Evolutionary conservation across 1,140 invertebrate species (phyloP), one percentile per base, ranked within the genome.

Genomic region (Arion vulgaris): DNA sequence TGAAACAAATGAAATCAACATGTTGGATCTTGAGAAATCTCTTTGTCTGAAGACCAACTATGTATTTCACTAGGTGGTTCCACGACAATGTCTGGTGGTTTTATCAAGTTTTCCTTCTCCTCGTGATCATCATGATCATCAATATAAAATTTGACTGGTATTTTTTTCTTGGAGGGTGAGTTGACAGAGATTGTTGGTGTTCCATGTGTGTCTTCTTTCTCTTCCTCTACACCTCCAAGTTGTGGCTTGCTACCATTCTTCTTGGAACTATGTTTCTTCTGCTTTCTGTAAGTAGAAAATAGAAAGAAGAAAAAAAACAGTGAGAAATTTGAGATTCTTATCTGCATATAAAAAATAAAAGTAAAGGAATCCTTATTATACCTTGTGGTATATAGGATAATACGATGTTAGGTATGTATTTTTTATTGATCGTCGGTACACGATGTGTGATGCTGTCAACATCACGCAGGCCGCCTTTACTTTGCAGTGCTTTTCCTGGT

Each of bases 71-170:
- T 89, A 38, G 88, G 88, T 0, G 88, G 88, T 41, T 89, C 88
- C 4, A 89, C 86, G 23, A 89, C 86, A 76, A 89, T 89, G 57
- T 87, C 83, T 17, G 87, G 86, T 23, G 85, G 74, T 41, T 85
- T 87, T 34, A 89, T 84, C 15, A 89, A 81, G 17, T 84, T 84
- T 49, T 89, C 88, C 36, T 86, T 89, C 76, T 88, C 88, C 26
- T 81, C 82, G 36, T 86, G 83, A 28, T 85, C 84, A 15, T 85
- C 84, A 66, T 86, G 83, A 9, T 89, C 88, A 41, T 89, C 88
- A 36, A 89, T 89, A 82, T 89, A 89, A 72, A 89, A 89, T 74
- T 84, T 85, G 41, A 87, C 86, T 7, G 86, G 86, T 32, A 81
- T 73, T 23, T 83, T 82, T 74, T 86, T 87, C 82, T 88, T 89